Evolutionary conservation across 2,888 invertebrate genomes (phyloP).

Genomic region (Synanthedon tipuliformis): DNA sequence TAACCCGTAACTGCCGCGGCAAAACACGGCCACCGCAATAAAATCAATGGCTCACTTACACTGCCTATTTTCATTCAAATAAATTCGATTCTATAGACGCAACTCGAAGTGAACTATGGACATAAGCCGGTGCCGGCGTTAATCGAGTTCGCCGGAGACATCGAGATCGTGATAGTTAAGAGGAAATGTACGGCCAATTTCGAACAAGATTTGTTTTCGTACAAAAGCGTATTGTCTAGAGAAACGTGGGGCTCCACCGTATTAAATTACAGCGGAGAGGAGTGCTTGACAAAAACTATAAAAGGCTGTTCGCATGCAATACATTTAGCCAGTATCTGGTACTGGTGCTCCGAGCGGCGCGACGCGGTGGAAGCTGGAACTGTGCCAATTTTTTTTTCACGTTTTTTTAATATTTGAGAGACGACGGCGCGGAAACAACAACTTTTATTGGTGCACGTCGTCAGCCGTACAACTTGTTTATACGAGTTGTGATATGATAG

Average conservation of each 20-base stretch:
- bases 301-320: constrained; percentile 41
- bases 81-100: constrained; percentile 16
- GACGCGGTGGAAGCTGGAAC: constrained; percentile 29
- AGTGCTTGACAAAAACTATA: constrained; percentile 38
- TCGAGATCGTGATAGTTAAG: constrained; percentile 15
- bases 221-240: constrained; percentile 32
- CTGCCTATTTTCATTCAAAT: constrained; percentile 34
- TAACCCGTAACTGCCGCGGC: constrained; percentile 35
- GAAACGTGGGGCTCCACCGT: constrained; percentile 18
- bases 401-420: constrained; percentile 29
- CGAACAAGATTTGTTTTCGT: constrained; percentile 30
- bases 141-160: constrained; percentile 17
- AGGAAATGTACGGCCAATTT: constrained; percentile 28
- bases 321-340: constrained; percentile 29
- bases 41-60: constrained; percentile 46
- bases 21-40: constrained; percentile 37
- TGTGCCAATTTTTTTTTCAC: constrained; percentile 39
- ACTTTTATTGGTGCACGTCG: constrained; percentile 34
- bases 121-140: constrained; percentile 20
- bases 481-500: not conserved
- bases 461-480: constrained; percentile 4
- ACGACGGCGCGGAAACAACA: constrained; percentile 23
- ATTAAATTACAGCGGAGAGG: constrained; percentile 34
- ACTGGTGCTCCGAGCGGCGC: constrained; percentile 19
- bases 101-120: constrained; percentile 8